phyloP scores from a whole-genome alignment of 2,113 vertebrate genomes.

The Ceuthmochares aereus region DNA sequence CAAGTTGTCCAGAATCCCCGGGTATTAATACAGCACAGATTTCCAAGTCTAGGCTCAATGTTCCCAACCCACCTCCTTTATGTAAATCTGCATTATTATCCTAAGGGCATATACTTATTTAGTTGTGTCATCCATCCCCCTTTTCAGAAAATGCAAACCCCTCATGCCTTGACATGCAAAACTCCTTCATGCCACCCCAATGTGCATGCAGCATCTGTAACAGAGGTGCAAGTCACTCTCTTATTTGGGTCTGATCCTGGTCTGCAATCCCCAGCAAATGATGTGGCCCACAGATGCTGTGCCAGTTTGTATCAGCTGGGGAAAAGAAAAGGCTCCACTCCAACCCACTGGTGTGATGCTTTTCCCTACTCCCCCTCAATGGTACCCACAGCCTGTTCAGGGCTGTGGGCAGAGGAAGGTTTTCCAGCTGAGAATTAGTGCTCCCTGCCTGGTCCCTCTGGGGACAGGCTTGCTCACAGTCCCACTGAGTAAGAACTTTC shows the following conservation, averaged over 20 bases:
- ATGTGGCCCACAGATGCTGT: not conserved
- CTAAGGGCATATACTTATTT: not conserved
- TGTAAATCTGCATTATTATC: not conserved
- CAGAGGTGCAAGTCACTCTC: not conserved
- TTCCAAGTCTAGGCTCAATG: not conserved
- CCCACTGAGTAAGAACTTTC: fast-evolving
- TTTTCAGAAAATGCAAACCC: not conserved
- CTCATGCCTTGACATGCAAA: not conserved
- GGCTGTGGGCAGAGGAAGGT: not conserved
- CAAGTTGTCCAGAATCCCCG: not conserved
- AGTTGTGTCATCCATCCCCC: not conserved
- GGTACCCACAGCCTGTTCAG: not conserved
- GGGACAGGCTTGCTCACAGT: not conserved
- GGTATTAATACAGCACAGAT: not conserved
- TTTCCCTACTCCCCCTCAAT: not conserved
- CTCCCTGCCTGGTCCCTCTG: not conserved
- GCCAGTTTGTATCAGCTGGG: not conserved
- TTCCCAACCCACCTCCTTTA: not conserved
- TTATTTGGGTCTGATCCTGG: not conserved
- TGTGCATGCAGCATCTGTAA: not conserved
- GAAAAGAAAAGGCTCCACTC: not conserved
- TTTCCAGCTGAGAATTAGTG: not conserved
- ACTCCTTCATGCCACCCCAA: not conserved
- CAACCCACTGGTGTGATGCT: not conserved
- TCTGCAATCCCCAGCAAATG: not conserved